phyloP scores from a whole-genome alignment of 2,797 vertebrate genomes.

The Lophius americanus region DNA sequence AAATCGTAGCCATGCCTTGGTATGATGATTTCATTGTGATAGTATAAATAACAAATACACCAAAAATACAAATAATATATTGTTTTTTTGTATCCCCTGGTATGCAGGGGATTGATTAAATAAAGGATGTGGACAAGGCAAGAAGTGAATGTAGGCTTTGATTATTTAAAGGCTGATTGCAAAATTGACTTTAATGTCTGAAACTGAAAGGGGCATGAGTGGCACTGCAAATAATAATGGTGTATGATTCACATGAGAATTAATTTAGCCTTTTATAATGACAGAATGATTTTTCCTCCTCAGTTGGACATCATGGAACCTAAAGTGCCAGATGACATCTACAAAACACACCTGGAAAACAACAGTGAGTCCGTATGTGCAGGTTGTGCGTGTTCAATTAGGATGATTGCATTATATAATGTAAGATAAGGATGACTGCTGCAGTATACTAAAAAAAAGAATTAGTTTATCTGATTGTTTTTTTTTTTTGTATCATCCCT shows the following conservation, averaged over 20 bases:
- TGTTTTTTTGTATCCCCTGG: too few species aligned
- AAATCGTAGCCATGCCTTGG: too few species aligned
- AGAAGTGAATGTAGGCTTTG: not conserved
- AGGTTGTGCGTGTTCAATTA: not conserved
- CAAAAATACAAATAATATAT: too few species aligned
- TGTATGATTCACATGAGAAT: not conserved
- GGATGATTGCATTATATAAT: not conserved
- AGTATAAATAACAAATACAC: not conserved
- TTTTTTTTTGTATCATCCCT: not conserved
- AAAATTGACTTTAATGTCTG: not conserved
- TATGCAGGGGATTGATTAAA: not conserved
- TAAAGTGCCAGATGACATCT: constrained; percentile 98
- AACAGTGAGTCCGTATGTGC: constrained; percentile 85
- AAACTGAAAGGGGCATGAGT: not conserved
- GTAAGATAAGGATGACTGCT: not conserved
- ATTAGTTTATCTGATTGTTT: too few species aligned
- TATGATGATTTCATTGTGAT: too few species aligned
- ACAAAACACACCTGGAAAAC: constrained; percentile 99
- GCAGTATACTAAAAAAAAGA: not conserved
- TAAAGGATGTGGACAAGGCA: not conserved
- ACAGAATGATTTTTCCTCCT: constrained; percentile 13
- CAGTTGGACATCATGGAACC: constrained; percentile 99
- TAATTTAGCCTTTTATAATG: constrained; percentile 20
- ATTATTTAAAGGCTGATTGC: not conserved
- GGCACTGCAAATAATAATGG: not conserved